Percentiles rank a stretch among this genome's conserved stretches.
phyloP scores from a whole-genome alignment of 2,797 vertebrate genomes.

The Chelidonichthys spinosus region DNA sequence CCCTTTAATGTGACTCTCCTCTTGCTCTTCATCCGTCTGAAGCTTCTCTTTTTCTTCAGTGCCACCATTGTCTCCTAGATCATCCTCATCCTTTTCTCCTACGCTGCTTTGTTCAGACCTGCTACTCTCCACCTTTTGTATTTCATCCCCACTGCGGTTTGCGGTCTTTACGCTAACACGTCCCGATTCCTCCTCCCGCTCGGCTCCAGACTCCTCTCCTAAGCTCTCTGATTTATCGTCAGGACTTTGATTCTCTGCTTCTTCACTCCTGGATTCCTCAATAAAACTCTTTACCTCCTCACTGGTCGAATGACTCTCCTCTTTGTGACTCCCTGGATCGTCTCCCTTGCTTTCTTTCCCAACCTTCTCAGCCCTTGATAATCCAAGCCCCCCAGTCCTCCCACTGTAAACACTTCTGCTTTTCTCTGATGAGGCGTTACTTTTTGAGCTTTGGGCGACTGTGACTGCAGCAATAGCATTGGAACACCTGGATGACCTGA shows the following conservation, averaged over 20 bases:
- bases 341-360: constrained; percentile 11
- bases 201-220: constrained; percentile 26
- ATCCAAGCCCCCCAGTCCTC: constrained; percentile 11
- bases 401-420: constrained; percentile 9
- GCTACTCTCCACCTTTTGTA: constrained; percentile 35
- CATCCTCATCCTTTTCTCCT: constrained; percentile 27
- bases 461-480: constrained; percentile 1
- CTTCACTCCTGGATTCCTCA: constrained; percentile 18
- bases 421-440: constrained; percentile 37
- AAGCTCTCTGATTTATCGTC: constrained; percentile 26
- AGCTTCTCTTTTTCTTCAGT: constrained; percentile 22
- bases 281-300: constrained; percentile 19
- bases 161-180: constrained; percentile 1
- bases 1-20: constrained; percentile 10
- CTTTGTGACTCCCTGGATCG: constrained; percentile 6
- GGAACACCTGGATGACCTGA: constrained; percentile 51
- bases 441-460: constrained; percentile 35
- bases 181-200: constrained; percentile 28
- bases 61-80: constrained; percentile 21
- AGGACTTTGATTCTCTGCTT: constrained; percentile 2
- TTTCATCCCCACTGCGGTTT: constrained; percentile 11
- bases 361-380: constrained; percentile 1
- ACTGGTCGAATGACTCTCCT: constrained; percentile 2
- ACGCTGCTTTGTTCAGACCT: constrained; percentile 34
- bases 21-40: constrained; percentile 33